Conservation (phyloP, 2,113 vertebrate species). For the Prietella phreatophila region DNA sequence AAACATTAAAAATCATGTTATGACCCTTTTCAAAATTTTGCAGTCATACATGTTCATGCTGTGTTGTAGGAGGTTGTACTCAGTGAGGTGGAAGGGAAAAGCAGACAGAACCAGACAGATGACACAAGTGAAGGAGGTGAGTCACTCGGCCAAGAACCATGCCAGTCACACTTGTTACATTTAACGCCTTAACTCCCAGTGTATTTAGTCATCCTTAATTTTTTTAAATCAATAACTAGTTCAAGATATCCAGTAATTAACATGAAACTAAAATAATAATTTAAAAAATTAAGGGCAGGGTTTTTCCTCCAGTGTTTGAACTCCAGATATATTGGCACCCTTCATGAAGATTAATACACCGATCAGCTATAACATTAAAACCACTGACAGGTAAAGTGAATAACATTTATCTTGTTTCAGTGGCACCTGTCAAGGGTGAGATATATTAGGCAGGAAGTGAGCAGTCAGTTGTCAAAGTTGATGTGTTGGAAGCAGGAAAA, state of each 20-base stretch:
- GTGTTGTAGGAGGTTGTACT: slow-evolving; percentile 24
- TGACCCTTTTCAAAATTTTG: neutral
- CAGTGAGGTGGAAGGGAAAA: slow-evolving; percentile 11
- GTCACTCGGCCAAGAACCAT: neutral
- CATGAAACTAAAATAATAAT: neutral
- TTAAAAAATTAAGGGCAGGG: neutral
- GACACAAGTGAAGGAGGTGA: slow-evolving; percentile 42
- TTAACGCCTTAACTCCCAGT: neutral
- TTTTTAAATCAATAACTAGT: too few species aligned
- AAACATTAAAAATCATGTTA: too few species aligned
- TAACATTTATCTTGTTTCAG: too few species aligned
- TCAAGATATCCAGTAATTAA: neutral
- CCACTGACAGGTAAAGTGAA: too few species aligned
- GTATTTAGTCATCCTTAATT: neutral
- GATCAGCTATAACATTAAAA: too few species aligned
- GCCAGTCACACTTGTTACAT: neutral
- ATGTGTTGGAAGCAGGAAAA: too few species aligned
- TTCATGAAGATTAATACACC: neutral
- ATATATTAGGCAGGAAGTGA: too few species aligned
- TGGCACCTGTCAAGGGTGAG: too few species aligned
- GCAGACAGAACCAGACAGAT: slow-evolving; percentile 2
- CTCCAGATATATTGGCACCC: neutral
- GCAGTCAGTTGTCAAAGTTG: too few species aligned
- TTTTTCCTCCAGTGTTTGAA: neutral
- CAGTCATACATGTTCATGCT: neutral